Evolutionary conservation across 2,888 invertebrate genomes (phyloP).

Genomic region (Scaptomyza reducta): DNA sequence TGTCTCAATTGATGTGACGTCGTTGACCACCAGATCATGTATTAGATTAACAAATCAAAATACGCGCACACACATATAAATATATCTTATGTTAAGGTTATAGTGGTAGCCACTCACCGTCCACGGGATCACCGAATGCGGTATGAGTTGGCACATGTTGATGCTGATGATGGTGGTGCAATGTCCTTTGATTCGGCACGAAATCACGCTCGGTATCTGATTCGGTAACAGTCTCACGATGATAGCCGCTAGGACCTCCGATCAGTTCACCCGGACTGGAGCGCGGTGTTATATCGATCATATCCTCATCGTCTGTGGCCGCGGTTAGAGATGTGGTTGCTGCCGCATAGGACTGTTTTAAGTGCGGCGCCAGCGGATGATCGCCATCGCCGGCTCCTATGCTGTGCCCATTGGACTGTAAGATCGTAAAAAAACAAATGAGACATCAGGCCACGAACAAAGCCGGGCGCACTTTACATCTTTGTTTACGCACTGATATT

Average conservation of each 20-base stretch:
- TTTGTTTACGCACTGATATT: constrained; percentile 50
- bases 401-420: constrained; percentile 82
- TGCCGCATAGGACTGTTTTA: constrained; percentile 61
- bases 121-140: constrained; percentile 82
- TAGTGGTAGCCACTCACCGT: constrained; percentile 61
- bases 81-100: neutral
- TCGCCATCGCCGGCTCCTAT: constrained; percentile 63
- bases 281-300: constrained; percentile 88
- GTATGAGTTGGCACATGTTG: constrained; percentile 84
- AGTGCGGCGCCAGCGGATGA: constrained; percentile 78
- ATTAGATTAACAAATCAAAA: constrained; percentile 35
- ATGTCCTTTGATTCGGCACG: constrained; percentile 60
- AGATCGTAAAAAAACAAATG: constrained; percentile 12
- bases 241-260: constrained; percentile 60
- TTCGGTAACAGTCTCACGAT: constrained; percentile 71
- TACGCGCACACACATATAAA: neutral
- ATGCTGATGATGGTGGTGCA: constrained; percentile 58
- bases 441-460: constrained; percentile 2
- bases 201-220: constrained; percentile 81
- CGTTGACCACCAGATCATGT: constrained; percentile 28
- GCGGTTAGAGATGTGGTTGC: constrained; percentile 78
- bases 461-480: constrained; percentile 4
- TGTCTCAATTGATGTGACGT: constrained; percentile 42
- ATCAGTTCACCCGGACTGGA: constrained; percentile 82
- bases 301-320: constrained; percentile 86